Evolutionary conservation across 2,113 vertebrate species (phyloP), one percentile per base, ranked within the genome.

Genomic region (Zapus hudsonius): DNA sequence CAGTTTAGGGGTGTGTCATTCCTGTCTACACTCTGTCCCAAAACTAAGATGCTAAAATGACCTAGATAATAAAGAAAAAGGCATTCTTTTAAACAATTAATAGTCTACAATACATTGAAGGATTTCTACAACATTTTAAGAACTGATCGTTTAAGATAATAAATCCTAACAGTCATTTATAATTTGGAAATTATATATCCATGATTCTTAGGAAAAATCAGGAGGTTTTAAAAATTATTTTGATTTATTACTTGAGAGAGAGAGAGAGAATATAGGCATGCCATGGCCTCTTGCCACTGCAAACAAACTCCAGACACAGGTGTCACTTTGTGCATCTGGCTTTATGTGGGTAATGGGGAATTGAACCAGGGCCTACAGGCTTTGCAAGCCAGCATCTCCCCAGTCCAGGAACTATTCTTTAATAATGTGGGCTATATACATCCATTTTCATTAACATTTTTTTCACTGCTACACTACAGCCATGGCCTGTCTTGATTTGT

Each of bases 21-120:
- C 63, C 36, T 55, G 40, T 69, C 17, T n/a, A 38, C 15, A 72
- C 10, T 16, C 27, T 67, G 47, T 13, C 31, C 9, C 73, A 72
- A 88, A 87, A 93, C 63, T 64, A 69, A 90, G 27, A 89, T n/a
- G 42, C 2, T 83, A 93, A 91, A 93, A 86, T 57, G 70, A 83
- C 20, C 5, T 29, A 70, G 81, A 82, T 33, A n/a, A 63, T 38
- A 10, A 82, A 73, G 55, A 42, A 44, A 40, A 64, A 82, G 19
- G 12, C 23, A 52, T 25, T 29, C 67, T 25, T 76, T 33, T 87
- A 87, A 94, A 27, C 42, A 91, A 63, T 76, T 74, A 79, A 79
- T 74, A 93, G 80, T 73, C 47, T 52, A 57, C 31, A 78, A 87
- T 1, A 9, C 73, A 84, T 73, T 40, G 4, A 64, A 87, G 63